phyloP scores from a whole-genome alignment of 2,888 invertebrate genomes.

The Euplexia lucipara region DNA sequence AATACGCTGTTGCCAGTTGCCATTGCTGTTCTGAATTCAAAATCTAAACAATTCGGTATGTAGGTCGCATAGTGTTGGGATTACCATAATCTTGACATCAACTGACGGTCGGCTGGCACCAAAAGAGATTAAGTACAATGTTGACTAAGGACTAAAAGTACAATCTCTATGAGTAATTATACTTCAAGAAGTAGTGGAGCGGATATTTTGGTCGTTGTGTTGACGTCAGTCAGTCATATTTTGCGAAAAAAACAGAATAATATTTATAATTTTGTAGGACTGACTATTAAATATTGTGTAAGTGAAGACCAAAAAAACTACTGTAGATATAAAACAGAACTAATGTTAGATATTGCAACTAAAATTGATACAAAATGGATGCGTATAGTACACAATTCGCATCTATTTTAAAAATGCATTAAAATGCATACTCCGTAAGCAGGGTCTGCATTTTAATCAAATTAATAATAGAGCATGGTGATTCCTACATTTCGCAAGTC shows the following conservation, averaged over 20 bases:
- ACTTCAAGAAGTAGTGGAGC: conserved; percentile 33
- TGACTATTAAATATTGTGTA: too few relatives aligned
- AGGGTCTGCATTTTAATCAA: too few relatives aligned
- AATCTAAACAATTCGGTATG: conserved; percentile 52
- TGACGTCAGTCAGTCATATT: background rate
- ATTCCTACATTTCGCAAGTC: too few relatives aligned
- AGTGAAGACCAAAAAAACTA: too few relatives aligned
- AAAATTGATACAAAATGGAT: too few relatives aligned
- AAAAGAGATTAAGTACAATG: conserved; percentile 50
- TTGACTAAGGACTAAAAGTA: conserved; percentile 39
- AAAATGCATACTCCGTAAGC: too few relatives aligned
- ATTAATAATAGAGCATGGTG: too few relatives aligned
- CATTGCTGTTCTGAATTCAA: conserved; percentile 48
- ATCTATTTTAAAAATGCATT: too few relatives aligned
- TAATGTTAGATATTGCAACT: too few relatives aligned
- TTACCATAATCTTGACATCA: conserved; percentile 61
- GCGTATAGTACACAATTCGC: too few relatives aligned
- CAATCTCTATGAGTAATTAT: conserved; percentile 48
- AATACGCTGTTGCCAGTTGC: conserved; percentile 20
- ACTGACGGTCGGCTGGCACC: conserved; percentile 43
- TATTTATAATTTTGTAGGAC: too few relatives aligned
- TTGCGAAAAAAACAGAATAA: background rate
- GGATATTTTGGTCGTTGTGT: conserved; percentile 27
- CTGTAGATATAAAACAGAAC: too few relatives aligned
- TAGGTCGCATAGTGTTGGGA: conserved; percentile 57